Base-by-base conservation (phyloP, 2,113 vertebrate species). In the Cyanoderma ruficeps region DNA sequence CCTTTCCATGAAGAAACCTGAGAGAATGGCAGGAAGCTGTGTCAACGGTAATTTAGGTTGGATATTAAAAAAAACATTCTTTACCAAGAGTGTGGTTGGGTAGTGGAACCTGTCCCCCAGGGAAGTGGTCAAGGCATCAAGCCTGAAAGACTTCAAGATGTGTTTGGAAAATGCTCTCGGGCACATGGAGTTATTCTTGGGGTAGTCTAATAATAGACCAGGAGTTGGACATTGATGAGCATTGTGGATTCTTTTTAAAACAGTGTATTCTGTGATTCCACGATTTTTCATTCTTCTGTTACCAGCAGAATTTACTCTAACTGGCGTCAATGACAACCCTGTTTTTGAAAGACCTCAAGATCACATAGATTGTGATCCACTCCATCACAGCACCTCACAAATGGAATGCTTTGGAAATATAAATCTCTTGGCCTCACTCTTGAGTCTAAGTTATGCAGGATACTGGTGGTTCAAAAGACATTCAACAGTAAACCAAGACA, bases 161-260 rank as follows among this genome's bases (percentile, higher is more conserved):
- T 16, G 15, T 19, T 23, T 33, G 28, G 23, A 39, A 15, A 74
- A 47, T 7, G 39, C 2, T 19, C 33, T 39, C 6, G n/a, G n/a
- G 30, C 23, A 64, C 23, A 13, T 23, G 19, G 23, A n/a, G 15
- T 33, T 33, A 72, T 64, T 46, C 28, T 39, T 64, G 49, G 28
- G 9, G 11, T 10, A 55, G 28, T 47, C 28, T 15, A 39, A 23
- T 41, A 55, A 55, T 13, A 64, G 12, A n/a, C 28, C 23, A 49
- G n/a, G 12, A 56, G 23, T 2, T 41, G 28, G 41, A n/a, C 15
- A 39, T 55, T 4, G 11, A 56, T 0, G 0, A 30, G n/a, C 30
- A 42, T 16, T 44, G 25, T 25, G 8, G 24, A 46, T 64, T 25
- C 15, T 14, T 41, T 74, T 63, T 18, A 74, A 39, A n/a, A 30